Evolutionary conservation across 2,113 vertebrate species (phyloP).

Genomic region (Chrysochloris asiatica): DNA sequence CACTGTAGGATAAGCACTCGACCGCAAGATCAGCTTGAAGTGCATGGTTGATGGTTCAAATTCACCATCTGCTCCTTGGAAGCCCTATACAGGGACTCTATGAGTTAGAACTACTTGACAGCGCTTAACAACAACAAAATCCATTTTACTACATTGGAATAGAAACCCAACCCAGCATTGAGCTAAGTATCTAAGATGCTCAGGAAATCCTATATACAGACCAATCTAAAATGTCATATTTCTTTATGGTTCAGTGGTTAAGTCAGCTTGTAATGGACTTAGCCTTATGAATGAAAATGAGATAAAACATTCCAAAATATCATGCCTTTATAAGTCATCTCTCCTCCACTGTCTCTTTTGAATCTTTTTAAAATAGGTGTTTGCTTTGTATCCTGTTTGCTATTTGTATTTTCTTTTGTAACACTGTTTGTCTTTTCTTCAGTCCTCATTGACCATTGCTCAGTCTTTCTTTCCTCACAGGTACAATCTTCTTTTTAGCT

Average conservation of each 20-base stretch:
- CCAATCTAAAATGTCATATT: not conserved
- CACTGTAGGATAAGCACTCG: too few species aligned
- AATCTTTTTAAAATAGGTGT: not conserved
- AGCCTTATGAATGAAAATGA: not conserved
- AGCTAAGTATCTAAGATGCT: not conserved
- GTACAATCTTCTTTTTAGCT: not conserved
- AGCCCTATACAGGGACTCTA: too few species aligned
- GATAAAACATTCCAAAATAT: not conserved
- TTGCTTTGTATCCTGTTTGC: conserved; percentile 5
- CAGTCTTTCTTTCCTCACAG: not conserved
- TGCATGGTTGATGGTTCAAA: too few species aligned
- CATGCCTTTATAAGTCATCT: conserved; percentile 8
- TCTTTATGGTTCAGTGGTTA: not conserved
- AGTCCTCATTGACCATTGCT: not conserved
- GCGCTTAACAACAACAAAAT: too few species aligned
- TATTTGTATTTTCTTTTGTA: conserved; percentile 9
- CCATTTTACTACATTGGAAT: not conserved
- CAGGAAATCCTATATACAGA: not conserved
- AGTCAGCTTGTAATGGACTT: not conserved
- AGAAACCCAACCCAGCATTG: not conserved
- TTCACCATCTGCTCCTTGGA: too few species aligned
- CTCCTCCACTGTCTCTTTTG: not conserved
- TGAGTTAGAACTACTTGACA: too few species aligned
- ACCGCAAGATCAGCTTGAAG: too few species aligned
- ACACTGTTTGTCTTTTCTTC: not conserved